These are phyloP conservation scores for Heterochromis multidens DNA, from an alignment of 2,113 vertebrate genomes.

Conservation along the genomic window DNA sequence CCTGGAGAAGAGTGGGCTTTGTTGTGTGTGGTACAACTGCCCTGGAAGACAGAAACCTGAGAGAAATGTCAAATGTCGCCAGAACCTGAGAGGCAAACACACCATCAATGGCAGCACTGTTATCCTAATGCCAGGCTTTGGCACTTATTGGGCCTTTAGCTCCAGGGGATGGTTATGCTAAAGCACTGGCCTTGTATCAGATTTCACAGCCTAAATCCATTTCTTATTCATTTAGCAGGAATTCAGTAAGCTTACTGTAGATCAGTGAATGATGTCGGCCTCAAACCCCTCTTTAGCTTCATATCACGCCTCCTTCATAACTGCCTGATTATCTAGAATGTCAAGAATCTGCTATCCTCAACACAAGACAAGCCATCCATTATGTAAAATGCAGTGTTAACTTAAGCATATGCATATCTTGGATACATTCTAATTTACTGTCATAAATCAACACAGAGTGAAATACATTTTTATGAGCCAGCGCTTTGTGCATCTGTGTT, in stretches of 20 bases:
- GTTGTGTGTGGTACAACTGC: conserved; percentile 32
- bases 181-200: conserved; percentile 23
- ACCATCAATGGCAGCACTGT: conserved; percentile 58
- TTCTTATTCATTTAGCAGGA: conserved; percentile 11
- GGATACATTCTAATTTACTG: conserved; percentile 29
- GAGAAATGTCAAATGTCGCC: conserved; percentile 70
- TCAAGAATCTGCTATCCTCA: conserved; percentile 43
- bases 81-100: conserved; percentile 51
- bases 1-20: conserved; percentile 42
- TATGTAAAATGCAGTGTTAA: conserved; percentile 42
- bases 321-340: conserved; percentile 42
- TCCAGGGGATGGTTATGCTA: conserved; percentile 41
- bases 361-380: conserved; percentile 43
- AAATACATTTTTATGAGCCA: conserved; percentile 37
- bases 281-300: conserved; percentile 5
- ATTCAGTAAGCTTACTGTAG: conserved; percentile 12
- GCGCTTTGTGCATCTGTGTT: conserved; percentile 17
- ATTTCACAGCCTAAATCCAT: conserved; percentile 12
- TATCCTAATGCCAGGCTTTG: conserved; percentile 54
- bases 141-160: conserved; percentile 29
- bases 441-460: conserved; percentile 39
- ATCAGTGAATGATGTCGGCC: conserved; percentile 21
- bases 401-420: conserved; percentile 28
- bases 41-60: conserved; percentile 54
- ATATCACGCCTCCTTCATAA: conserved; percentile 6